Evolutionary conservation across 2,113 vertebrate species (phyloP), one percentile per base, ranked within the genome.

Genomic region (Epinephelus cyanopodus): DNA sequence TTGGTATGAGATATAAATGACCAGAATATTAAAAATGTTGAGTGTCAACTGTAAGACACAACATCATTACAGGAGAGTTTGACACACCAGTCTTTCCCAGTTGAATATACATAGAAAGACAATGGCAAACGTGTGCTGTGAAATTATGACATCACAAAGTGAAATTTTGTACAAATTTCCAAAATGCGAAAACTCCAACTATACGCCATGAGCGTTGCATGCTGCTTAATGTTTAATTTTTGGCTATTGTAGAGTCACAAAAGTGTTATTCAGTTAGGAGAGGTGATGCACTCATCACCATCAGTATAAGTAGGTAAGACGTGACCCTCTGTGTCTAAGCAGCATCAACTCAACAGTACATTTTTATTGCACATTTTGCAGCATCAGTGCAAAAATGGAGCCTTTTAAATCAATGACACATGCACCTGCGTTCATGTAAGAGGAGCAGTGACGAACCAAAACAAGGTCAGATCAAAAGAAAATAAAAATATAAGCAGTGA

Each of bases 341-440:
- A 86, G 84, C 67, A 65, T 62, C 10, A 15, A 47, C 64, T 67
- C 1, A 84, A 79, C 72, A 78, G 53, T 58, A 69, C 54, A 62
- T 29, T 2, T 48, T 73, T 74, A 81, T 85, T 82, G 79, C 92
- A 92, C 81, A 79, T 83, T 82, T 74, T 74, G 33, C 48, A 56
- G 61, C 65, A 64, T 70, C 71, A 69, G 65, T 72, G 63, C 74
- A 57, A 67, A 18, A 74, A 50, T 29, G 45, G 6, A 84, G 23
- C 14, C n/a, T 78, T 81, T 80, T 67, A 65, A 73, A 73, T 45
- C 8, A 68, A 60, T 57, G 42, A 60, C 21, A 58, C 72, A 58
- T 79, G 66, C 50, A 58, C 29, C 72, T 42, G 45, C 39, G 21
- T 68, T 70, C 58, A 47, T 56, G 57, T 72, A 48, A 47, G 53